phyloP scores from a whole-genome alignment of 2,888 invertebrate genomes.

The Pachliopta kotzebuea region DNA sequence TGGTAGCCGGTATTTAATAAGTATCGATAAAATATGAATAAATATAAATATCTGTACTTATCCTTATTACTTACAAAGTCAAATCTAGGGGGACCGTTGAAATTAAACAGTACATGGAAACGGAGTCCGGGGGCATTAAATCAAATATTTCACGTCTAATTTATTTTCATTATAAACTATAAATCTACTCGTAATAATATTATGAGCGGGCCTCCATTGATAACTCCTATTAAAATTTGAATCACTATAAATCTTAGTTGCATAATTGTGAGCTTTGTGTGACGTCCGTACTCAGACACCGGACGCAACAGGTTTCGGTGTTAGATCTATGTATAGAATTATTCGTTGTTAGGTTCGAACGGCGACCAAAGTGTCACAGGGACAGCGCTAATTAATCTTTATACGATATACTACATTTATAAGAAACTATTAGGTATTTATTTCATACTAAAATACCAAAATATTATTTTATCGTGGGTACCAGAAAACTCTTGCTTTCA shows the following conservation, averaged over 20 bases:
- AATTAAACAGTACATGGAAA: slow-evolving; percentile 14
- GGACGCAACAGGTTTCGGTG: slow-evolving; percentile 57
- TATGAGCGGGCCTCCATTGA: slow-evolving; percentile 49
- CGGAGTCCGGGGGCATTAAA: slow-evolving; percentile 29
- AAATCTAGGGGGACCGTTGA: slow-evolving; percentile 1
- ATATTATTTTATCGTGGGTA: no score
- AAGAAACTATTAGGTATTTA: slow-evolving; percentile 41
- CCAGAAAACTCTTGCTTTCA: slow-evolving; percentile 21
- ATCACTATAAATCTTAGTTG: slow-evolving; percentile 59
- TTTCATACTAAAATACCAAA: slow-evolving; percentile 26
- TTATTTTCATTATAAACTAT: slow-evolving; percentile 43
- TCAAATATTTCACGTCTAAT: slow-evolving; percentile 35
- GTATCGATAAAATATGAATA: slow-evolving; percentile 80
- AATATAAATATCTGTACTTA: slow-evolving; percentile 76
- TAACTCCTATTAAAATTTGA: slow-evolving; percentile 50
- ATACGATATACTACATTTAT: slow-evolving; percentile 65
- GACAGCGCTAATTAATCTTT: slow-evolving; percentile 75
- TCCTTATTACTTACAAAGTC: slow-evolving; percentile 41
- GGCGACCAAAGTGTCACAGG: slow-evolving; percentile 63
- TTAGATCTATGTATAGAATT: slow-evolving; percentile 66
- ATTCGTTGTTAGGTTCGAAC: slow-evolving; percentile 65
- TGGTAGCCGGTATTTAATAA: slow-evolving; percentile 80
- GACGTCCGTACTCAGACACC: slow-evolving; percentile 44
- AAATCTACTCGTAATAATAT: slow-evolving; percentile 49
- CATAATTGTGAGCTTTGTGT: slow-evolving; percentile 49